These are phyloP conservation scores for Conchocele bisecta DNA, from an alignment of 2,888 invertebrate species.

Conservation along the genomic window DNA sequence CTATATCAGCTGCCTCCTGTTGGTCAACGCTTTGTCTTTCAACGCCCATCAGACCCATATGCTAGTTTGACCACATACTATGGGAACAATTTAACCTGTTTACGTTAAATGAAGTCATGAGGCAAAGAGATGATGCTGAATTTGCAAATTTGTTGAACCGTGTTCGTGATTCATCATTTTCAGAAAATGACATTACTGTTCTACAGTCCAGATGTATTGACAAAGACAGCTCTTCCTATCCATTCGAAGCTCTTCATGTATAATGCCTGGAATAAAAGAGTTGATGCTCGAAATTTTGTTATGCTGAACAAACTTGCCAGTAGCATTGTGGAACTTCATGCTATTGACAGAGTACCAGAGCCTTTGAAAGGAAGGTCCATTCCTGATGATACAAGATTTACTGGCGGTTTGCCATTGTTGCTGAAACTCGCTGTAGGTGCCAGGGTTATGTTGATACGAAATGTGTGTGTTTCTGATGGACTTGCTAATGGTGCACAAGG, in stretches of 20 bases:
- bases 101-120: background rate
- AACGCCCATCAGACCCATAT: background rate
- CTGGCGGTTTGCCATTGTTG: background rate
- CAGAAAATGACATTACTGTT: background rate
- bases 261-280: background rate
- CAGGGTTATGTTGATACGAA: conserved; percentile 3
- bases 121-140: background rate
- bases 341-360: conserved; percentile 1
- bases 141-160: background rate
- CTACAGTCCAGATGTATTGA: background rate
- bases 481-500: conserved; percentile 13
- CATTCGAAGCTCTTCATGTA: background rate
- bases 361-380: background rate
- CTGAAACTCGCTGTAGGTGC: background rate
- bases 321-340: background rate
- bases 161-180: background rate
- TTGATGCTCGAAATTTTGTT: background rate
- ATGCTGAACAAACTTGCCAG: background rate
- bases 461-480: conserved; percentile 11
- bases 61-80: background rate
- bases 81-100: background rate
- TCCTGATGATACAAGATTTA: background rate
- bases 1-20: conserved; percentile 2
- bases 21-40: background rate
- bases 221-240: background rate